Conservation (phyloP, 2,113 vertebrate species). For the Acrocephalus arundinaceus region DNA sequence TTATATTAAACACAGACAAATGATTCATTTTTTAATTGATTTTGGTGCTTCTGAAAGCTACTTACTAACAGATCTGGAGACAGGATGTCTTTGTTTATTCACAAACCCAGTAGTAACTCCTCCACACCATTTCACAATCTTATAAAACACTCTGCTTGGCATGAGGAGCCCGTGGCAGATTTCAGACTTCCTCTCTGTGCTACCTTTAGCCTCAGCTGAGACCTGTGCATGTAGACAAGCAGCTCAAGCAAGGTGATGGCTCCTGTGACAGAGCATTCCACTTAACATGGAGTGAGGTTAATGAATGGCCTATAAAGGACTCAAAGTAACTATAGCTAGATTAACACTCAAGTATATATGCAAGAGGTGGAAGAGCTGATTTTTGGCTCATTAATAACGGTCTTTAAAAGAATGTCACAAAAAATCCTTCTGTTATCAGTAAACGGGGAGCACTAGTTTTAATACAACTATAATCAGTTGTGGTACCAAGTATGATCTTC, state of each 20-base stretch:
- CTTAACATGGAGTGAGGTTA: not conserved
- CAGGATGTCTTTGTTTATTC: conserved; percentile 39
- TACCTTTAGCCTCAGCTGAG: not conserved
- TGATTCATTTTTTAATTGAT: not conserved
- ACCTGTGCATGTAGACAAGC: not conserved
- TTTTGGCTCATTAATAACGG: not conserved
- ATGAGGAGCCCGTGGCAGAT: not conserved
- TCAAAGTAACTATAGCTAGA: not conserved
- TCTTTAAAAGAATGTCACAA: not conserved
- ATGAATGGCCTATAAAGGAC: not conserved
- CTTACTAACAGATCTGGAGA: conserved; percentile 34
- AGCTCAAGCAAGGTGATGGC: not conserved
- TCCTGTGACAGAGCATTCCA: not conserved
- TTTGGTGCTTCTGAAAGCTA: not conserved
- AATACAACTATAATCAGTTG: not conserved
- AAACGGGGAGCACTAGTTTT: not conserved
- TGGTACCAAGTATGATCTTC: not conserved
- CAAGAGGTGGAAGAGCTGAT: not conserved
- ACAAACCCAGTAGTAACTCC: not conserved
- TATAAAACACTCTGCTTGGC: not conserved
- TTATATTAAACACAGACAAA: conserved; percentile 9
- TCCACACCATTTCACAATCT: not conserved
- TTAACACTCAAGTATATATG: not conserved
- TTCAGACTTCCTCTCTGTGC: not conserved
- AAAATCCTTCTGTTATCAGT: not conserved